phyloP scores from a whole-genome alignment of 1,140 invertebrate genomes.

The Luehdorfia chinensis region DNA sequence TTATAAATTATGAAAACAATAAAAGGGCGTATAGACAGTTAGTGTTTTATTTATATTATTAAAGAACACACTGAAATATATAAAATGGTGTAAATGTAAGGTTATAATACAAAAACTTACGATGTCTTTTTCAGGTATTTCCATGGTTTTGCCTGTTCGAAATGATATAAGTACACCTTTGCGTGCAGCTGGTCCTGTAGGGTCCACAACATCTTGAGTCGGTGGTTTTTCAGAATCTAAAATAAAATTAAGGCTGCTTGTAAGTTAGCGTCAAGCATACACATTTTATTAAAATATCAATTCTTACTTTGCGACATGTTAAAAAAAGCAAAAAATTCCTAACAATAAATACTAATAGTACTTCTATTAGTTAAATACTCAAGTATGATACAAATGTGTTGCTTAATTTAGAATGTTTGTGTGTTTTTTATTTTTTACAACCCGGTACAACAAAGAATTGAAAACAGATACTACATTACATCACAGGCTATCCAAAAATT shows the following conservation, averaged over 20 bases:
- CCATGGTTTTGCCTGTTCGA: slow-evolving; percentile 87
- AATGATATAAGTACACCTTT: slow-evolving; percentile 90
- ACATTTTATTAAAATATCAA: slow-evolving; percentile 1
- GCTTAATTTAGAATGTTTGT: too few species aligned
- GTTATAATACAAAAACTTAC: slow-evolving; percentile 71
- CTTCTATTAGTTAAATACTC: too few species aligned
- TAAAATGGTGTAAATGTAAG: not conserved
- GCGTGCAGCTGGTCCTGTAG: slow-evolving; percentile 83
- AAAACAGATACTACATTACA: too few species aligned
- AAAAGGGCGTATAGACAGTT: too few species aligned
- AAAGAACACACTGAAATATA: not conserved
- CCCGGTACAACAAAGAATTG: too few species aligned
- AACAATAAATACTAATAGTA: not conserved
- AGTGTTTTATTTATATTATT: not conserved
- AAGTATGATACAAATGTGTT: too few species aligned
- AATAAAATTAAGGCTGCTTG: slow-evolving; percentile 11
- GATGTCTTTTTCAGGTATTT: slow-evolving; percentile 90
- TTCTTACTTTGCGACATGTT: slow-evolving; percentile 61
- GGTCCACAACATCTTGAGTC: slow-evolving; percentile 80
- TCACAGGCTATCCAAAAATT: too few species aligned
- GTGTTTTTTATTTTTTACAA: too few species aligned
- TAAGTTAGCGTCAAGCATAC: not conserved
- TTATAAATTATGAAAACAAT: too few species aligned
- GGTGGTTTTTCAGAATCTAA: slow-evolving; percentile 71
- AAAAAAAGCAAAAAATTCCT: not conserved